These are phyloP conservation scores for Danio rerio DNA, from an alignment of 2,113 vertebrate species.

Conservation along the genomic window GRCz12tu NC_133182.1:58055501-58056000, in stretches of 20 bases:
- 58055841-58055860: slow-evolving; percentile 95
- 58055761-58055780: slow-evolving; percentile 2
- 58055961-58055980: too few species aligned
- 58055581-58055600: slow-evolving; percentile 35
- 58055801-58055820: slow-evolving; percentile 60
- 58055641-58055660: slow-evolving; percentile 63
- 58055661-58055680: slow-evolving; percentile 46
- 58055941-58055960: not conserved
- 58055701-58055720: slow-evolving; percentile 49
- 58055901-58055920: slow-evolving; percentile 88
- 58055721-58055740: slow-evolving; percentile 35
- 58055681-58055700: slow-evolving; percentile 62
- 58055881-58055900: slow-evolving; percentile 91
- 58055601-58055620: slow-evolving; percentile 68
- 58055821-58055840: slow-evolving; percentile 65
- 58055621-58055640: slow-evolving; percentile 75
- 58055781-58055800: not conserved
- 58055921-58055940: not conserved
- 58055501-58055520: slow-evolving; percentile 96
- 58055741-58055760: slow-evolving; percentile 26
- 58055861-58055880: slow-evolving; percentile 98
- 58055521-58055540: slow-evolving; percentile 99
- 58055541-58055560: slow-evolving; percentile 94
- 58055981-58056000: slow-evolving; percentile 45
- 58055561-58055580: slow-evolving; percentile 78